A percentile compares a stretch with the other conserved stretches of the same genome.
phyloP scores from a whole-genome alignment of 2,888 invertebrate genomes.

The Arrhopalites spinosus region DNA sequence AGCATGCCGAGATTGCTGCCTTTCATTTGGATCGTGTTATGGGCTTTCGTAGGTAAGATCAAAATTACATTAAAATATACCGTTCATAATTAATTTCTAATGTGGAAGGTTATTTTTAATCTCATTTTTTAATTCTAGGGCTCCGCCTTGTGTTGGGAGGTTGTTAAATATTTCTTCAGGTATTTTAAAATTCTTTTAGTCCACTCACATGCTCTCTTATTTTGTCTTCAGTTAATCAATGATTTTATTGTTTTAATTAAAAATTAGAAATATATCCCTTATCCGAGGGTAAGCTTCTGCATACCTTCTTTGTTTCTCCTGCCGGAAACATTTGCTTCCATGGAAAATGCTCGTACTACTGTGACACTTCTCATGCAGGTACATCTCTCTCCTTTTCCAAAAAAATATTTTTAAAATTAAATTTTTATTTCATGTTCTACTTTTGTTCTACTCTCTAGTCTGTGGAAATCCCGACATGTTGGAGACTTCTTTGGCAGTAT shows the following conservation, averaged over 20 bases:
- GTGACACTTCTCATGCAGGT: slow-evolving; percentile 63
- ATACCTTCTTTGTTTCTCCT: slow-evolving; percentile 91
- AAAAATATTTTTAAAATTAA: too few relatives aligned
- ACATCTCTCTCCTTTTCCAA: too few relatives aligned
- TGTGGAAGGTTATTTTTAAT: not conserved
- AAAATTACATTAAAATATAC: not conserved
- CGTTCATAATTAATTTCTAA: too few relatives aligned
- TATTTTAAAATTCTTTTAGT: too few relatives aligned
- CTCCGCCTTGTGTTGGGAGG: slow-evolving; percentile 94
- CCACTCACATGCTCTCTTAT: too few relatives aligned
- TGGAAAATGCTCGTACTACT: slow-evolving; percentile 92
- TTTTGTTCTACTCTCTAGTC: too few relatives aligned
- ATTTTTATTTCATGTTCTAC: too few relatives aligned
- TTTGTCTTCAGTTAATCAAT: too few relatives aligned
- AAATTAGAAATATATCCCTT: slow-evolving; percentile 92
- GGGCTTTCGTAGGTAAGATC: slow-evolving; percentile 72
- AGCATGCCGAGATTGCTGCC: slow-evolving; percentile 95
- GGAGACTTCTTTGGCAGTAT: slow-evolving; percentile 95
- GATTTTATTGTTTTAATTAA: too few relatives aligned
- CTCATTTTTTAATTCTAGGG: slow-evolving; percentile 63
- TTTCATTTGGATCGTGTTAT: slow-evolving; percentile 96
- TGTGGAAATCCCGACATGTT: slow-evolving; percentile 87
- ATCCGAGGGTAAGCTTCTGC: slow-evolving; percentile 86
- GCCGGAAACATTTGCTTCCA: slow-evolving; percentile 79
- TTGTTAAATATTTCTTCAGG: slow-evolving; percentile 93